Conservation (phyloP, 2,888 invertebrate genomes). For the Lycia hirtaria region DNA sequence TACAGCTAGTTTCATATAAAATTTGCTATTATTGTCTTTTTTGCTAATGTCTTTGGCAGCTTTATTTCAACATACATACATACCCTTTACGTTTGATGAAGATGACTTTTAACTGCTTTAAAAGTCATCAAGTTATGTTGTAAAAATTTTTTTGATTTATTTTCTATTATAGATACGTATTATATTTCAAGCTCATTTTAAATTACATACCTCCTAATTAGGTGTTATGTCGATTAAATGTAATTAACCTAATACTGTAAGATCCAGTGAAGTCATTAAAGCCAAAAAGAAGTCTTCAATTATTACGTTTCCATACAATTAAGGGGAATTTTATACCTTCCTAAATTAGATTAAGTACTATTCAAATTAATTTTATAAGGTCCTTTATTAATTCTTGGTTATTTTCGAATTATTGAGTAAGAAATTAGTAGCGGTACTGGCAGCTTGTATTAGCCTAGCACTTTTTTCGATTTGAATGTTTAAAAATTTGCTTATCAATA, state of each 20-base stretch:
- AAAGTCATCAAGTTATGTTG: too few species aligned
- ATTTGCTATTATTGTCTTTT: too few species aligned
- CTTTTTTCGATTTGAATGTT: not conserved
- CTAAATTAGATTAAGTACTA: not conserved
- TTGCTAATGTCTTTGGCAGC: too few species aligned
- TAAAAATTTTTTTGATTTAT: too few species aligned
- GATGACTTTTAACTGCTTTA: too few species aligned
- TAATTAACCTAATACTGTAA: conserved; percentile 14
- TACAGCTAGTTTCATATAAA: too few species aligned
- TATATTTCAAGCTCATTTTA: not conserved
- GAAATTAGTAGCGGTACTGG: too few species aligned
- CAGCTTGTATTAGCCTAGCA: not conserved
- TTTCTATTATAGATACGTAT: not conserved
- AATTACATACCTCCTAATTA: not conserved
- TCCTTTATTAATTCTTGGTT: not conserved
- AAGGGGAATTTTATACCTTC: not conserved
- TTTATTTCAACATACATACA: too few species aligned
- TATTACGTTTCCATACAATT: conserved; percentile 2
- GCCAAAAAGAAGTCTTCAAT: conserved; percentile 3
- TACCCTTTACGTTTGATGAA: too few species aligned
- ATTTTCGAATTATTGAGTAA: not conserved
- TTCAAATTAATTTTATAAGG: not conserved
- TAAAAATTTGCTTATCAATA: too few species aligned
- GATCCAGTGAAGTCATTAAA: conserved; percentile 11
- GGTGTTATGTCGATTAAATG: conserved; percentile 5